Base-by-base conservation (phyloP, 2,113 vertebrate genomes). In the Hemicordylus capensis region DNA sequence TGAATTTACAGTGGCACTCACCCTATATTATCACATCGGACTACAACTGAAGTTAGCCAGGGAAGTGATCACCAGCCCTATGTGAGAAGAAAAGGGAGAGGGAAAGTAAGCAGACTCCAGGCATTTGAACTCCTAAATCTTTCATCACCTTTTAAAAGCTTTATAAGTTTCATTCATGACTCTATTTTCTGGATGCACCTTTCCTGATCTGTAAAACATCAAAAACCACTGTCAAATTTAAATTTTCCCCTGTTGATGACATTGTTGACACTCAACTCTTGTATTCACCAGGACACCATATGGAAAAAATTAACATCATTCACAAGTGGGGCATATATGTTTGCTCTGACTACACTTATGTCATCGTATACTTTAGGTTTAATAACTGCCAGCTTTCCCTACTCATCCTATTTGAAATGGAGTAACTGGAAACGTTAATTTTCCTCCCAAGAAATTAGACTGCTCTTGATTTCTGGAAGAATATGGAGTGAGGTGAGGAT, bases 321-420 rank as follows among this genome's bases (percentile, higher is more conserved):
- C 42, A 20, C 91, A 90, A 85, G 77, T 84, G 44, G 6, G 42
- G 39, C 39, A 51, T 70, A 61, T 61, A 70, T 61, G 19, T 81
- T 67, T 59, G 63, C 39, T 59, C 74, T 89, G 28, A 84, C 83
- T 87, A 87, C 86, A 66, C 83, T 74, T 73, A 87, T 86, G 44
- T 67, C 84, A 86, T 89, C 66, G 59, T 78, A 86, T 89, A 86
- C 85, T 85, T 73, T 87, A 39, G 70, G 81, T 74, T 89, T 91
- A 92, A 94, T 87, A 46, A 85, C 75, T 94, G 81, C 84, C 87
- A 91, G 81, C 74, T 69, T 90, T 76, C 28, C 67, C 88, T 80
- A 46, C 79, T 86, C 37, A 46, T 76, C 80, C 56, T 86, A 12
- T 89, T 87, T 92, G 72, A 89, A 88, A 76, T 80, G 44, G 0